Evolutionary conservation across 2,113 vertebrate genomes (phyloP).

Genomic region (Rhea pennata): DNA sequence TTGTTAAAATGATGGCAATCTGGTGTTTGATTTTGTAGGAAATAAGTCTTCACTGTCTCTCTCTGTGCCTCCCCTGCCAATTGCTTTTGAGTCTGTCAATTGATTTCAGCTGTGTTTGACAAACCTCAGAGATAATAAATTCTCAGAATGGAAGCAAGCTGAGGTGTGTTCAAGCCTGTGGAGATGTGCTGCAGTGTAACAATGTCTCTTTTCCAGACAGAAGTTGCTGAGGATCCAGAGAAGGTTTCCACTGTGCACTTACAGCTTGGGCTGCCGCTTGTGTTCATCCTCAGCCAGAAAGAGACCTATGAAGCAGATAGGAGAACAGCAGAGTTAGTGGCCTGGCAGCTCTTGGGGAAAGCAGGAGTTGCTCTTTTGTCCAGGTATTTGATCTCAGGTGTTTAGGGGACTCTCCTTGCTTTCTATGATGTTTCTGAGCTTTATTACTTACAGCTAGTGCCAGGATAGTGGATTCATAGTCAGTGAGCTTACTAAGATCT

Average conservation of each 20-base stretch:
- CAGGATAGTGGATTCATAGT: neutral
- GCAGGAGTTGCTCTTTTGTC: constrained; percentile 87
- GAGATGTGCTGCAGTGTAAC: neutral
- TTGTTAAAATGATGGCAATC: neutral
- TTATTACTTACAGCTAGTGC: fast-evolving
- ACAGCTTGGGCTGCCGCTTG: constrained; percentile 86
- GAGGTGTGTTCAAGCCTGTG: neutral
- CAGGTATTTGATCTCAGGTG: constrained; percentile 76
- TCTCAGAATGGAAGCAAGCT: neutral
- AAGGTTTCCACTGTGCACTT: constrained; percentile 81
- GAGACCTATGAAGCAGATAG: constrained; percentile 84
- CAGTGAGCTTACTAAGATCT: neutral
- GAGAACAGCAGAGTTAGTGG: constrained; percentile 83
- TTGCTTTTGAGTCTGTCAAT: neutral
- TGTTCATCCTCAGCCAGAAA: constrained; percentile 88
- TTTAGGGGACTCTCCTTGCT: neutral
- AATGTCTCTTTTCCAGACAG: constrained; percentile 75
- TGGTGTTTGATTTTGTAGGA: neutral
- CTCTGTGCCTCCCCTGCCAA: neutral
- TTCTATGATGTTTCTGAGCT: neutral
- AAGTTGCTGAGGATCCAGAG: constrained; percentile 85
- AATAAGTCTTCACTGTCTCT: neutral
- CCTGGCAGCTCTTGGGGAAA: constrained; percentile 88
- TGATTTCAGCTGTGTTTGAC: neutral
- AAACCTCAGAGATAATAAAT: neutral